Conservation (phyloP, 1,140 invertebrate species). For the Mylabris phalerata region DNA sequence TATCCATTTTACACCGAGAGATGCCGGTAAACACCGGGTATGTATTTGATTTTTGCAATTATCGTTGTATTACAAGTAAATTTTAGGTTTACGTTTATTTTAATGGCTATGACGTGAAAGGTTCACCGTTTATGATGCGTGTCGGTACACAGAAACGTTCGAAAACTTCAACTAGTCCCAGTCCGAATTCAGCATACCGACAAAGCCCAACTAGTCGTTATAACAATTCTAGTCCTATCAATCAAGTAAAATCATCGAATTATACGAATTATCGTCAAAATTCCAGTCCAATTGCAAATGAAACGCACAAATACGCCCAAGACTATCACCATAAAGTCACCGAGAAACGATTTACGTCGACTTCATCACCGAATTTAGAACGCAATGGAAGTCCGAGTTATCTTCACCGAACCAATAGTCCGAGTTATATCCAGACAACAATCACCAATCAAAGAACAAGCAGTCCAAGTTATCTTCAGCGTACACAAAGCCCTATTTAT, state of each 20-base stretch:
- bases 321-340: constrained; percentile 31
- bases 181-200: constrained; percentile 29
- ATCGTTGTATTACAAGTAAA: neutral
- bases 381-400: constrained; percentile 26
- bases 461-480: constrained; percentile 26
- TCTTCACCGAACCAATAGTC: constrained; percentile 11
- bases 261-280: constrained; percentile 32
- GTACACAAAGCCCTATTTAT: constrained; percentile 27
- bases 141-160: constrained; percentile 61
- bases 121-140: constrained; percentile 72
- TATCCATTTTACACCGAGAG: constrained; percentile 82
- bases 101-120: constrained; percentile 93
- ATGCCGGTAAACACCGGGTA: constrained; percentile 83
- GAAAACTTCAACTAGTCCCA: constrained; percentile 29
- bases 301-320: constrained; percentile 33
- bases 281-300: constrained; percentile 30
- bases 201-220: constrained; percentile 41
- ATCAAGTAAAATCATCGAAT: constrained; percentile 25
- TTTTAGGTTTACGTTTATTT: constrained; percentile 82
- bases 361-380: constrained; percentile 11
- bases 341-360: constrained; percentile 41
- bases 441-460: constrained; percentile 13
- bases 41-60: constrained; percentile 8
- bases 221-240: constrained; percentile 24
- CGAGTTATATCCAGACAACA: constrained; percentile 25